phyloP scores from a whole-genome alignment of 2,797 vertebrate genomes.

The Anableps anableps region DNA sequence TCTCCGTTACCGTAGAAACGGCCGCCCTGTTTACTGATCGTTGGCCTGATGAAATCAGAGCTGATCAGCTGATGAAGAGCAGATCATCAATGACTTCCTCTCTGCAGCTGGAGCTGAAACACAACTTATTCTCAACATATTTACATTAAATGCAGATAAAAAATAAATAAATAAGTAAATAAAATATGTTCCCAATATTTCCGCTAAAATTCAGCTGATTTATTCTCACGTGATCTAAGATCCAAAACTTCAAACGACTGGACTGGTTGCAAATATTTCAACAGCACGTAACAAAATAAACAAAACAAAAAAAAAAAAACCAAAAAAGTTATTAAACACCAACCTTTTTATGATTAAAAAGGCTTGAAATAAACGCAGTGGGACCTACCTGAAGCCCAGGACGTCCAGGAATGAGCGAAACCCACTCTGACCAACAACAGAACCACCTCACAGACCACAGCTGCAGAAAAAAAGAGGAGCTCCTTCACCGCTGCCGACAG shows the following conservation, averaged over 20 bases:
- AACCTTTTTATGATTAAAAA: not conserved
- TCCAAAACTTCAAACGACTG: not conserved
- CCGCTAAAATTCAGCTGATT: not conserved
- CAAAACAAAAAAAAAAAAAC: no score
- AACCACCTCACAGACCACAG: conserved; percentile 29
- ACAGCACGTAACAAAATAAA: not conserved
- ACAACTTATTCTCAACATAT: not conserved
- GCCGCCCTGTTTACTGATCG: conserved; percentile 16
- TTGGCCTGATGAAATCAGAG: conserved; percentile 35
- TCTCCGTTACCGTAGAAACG: not conserved
- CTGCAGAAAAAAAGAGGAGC: conserved; percentile 45
- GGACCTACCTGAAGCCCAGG: conserved; percentile 67
- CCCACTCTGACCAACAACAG: conserved; percentile 27
- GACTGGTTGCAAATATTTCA: not conserved
- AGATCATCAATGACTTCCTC: conserved; percentile 6
- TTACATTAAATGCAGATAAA: not conserved
- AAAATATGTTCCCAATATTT: not conserved
- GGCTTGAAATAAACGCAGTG: conserved; percentile 8
- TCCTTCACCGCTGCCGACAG: conserved; percentile 48
- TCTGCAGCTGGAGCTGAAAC: conserved; percentile 3
- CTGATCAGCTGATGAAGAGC: conserved; percentile 34
- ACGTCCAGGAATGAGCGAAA: conserved; percentile 48
- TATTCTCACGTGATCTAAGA: not conserved
- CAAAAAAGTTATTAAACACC: not conserved
- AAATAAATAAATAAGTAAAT: no score